Evolutionary conservation across 1,140 invertebrate genomes (phyloP).

Genomic region (Oryzaephilus surinamensis): DNA sequence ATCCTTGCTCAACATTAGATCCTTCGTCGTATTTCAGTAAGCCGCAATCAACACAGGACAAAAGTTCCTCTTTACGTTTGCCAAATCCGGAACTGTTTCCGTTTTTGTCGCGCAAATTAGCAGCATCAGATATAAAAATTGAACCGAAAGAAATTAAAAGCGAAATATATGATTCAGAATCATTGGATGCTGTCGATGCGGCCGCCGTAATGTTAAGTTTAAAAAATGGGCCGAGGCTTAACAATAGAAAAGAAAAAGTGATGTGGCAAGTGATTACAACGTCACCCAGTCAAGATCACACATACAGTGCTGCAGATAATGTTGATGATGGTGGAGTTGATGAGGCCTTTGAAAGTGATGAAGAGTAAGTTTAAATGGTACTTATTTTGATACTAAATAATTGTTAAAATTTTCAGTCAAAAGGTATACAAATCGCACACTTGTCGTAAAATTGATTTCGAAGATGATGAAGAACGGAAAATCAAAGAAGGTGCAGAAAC

Average conservation of each 20-base stretch:
- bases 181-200: conserved; percentile 64
- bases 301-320: conserved; percentile 49
- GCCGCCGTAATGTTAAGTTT: conserved; percentile 72
- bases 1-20: conserved; percentile 50
- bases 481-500: conserved; percentile 72
- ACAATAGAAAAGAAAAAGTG: conserved; percentile 35
- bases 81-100: conserved; percentile 69
- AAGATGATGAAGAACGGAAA: conserved; percentile 61
- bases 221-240: conserved; percentile 52
- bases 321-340: conserved; percentile 28
- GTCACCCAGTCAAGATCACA: conserved; percentile 69
- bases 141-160: conserved; percentile 19
- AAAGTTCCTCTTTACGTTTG: conserved; percentile 32
- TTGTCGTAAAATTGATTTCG: conserved; percentile 34
- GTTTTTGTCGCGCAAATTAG: conserved; percentile 58
- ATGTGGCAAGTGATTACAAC: conserved; percentile 52
- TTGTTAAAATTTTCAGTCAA: neutral
- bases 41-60: conserved; percentile 26
- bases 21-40: conserved; percentile 31
- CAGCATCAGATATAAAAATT: conserved; percentile 34
- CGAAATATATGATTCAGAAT: conserved; percentile 36
- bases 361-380: conserved; percentile 32
- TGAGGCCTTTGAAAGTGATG: conserved; percentile 43
- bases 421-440: conserved; percentile 20
- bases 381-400: neutral